A percentile compares a stretch with the other conserved stretches of the same genome.
phyloP scores from a whole-genome alignment of 2,113 vertebrate species.

The Lathamus discolor region DNA sequence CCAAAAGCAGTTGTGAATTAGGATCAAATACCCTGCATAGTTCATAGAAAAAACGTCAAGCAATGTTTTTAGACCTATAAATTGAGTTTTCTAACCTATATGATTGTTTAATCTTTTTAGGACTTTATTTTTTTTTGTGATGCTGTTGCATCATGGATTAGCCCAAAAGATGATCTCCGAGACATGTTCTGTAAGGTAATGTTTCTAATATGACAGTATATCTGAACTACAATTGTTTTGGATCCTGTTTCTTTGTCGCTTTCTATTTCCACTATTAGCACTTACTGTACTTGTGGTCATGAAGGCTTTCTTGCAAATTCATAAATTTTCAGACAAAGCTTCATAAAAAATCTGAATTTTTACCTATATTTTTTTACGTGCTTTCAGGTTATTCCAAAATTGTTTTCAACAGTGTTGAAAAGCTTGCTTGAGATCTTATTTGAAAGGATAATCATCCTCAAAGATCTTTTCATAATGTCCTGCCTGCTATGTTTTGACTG shows the following conservation, averaged over 20 bases:
- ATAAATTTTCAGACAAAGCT: background rate
- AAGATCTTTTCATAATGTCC: background rate
- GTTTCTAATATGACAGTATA: background rate
- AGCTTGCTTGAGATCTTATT: background rate
- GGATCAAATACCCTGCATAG: background rate
- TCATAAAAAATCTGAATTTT: background rate
- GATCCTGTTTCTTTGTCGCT: background rate
- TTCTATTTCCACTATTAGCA: background rate
- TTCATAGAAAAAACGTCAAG: background rate
- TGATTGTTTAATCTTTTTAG: constrained; percentile 77
- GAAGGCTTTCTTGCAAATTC: background rate
- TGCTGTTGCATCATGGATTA: constrained; percentile 98
- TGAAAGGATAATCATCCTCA: background rate
- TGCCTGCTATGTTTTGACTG: background rate
- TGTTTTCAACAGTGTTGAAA: background rate
- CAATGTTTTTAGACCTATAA: background rate
- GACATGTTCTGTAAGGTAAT: constrained; percentile 99
- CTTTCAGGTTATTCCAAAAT: background rate
- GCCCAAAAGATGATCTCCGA: constrained; percentile 95
- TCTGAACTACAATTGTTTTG: background rate
- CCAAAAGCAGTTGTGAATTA: background rate
- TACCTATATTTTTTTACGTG: background rate
- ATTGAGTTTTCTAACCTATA: constrained; percentile 1
- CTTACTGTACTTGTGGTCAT: background rate
- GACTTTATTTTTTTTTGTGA: constrained; percentile 99